These are phyloP conservation scores for Brachyrhaphis roseni DNA, from an alignment of 2,797 vertebrate genomes.

Conservation along the genomic window DNA sequence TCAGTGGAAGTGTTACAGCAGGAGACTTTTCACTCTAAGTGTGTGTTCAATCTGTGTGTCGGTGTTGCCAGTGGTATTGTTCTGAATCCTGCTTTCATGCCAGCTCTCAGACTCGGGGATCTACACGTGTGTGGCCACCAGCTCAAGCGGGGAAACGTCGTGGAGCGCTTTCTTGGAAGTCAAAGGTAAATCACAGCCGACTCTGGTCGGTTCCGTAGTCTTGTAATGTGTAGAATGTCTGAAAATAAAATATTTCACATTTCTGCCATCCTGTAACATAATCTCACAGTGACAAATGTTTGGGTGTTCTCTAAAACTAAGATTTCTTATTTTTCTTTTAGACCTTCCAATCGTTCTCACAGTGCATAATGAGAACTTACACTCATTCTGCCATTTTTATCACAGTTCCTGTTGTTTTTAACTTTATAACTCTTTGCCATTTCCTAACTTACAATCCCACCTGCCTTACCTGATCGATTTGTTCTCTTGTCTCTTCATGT, in stretches of 20 bases:
- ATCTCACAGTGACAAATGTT: background rate
- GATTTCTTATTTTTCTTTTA: background rate
- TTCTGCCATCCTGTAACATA: background rate
- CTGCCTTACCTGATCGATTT: background rate
- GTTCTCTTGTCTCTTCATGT: background rate
- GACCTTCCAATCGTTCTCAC: background rate
- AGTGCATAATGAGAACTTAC: background rate
- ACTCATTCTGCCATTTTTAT: background rate
- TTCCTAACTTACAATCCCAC: background rate
- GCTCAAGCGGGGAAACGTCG: conserved; percentile 97
- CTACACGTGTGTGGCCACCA: conserved; percentile 97
- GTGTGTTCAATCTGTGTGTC: conserved; percentile 12
- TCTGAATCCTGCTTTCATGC: conserved; percentile 14
- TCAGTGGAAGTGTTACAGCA: conserved; percentile 27
- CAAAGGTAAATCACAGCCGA: conserved; percentile 82
- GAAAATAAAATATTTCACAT: background rate
- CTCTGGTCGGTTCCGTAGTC: background rate
- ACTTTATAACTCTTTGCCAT: background rate
- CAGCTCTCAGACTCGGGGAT: conserved; percentile 95
- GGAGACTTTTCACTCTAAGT: conserved; percentile 29
- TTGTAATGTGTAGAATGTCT: background rate
- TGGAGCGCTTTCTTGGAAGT: conserved; percentile 98
- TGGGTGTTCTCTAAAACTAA: background rate
- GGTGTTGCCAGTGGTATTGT: conserved; percentile 5
- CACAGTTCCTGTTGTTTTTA: background rate